phyloP scores from a whole-genome alignment of 2,113 vertebrate species.

The Marmota flaviventris region DNA sequence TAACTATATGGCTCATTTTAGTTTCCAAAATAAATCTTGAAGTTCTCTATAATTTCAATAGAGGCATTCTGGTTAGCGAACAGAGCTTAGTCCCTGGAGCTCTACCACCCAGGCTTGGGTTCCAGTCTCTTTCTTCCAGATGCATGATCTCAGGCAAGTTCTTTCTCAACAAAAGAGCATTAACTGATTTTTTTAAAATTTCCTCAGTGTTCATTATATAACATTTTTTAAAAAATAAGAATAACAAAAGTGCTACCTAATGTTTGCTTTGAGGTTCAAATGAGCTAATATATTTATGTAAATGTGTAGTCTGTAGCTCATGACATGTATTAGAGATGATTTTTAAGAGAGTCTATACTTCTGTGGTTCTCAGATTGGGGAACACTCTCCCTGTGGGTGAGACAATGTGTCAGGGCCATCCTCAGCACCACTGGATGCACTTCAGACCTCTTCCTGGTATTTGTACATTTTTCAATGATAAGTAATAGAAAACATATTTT shows the following conservation, averaged over 20 bases:
- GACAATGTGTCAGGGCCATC: background rate
- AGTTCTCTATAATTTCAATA: background rate
- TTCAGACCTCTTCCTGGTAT: background rate
- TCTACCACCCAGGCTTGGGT: background rate
- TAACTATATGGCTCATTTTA: background rate
- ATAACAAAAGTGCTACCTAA: background rate
- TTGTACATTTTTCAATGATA: background rate
- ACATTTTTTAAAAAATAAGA: background rate
- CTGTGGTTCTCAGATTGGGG: background rate
- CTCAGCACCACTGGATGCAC: fast-evolving
- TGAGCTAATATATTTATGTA: background rate
- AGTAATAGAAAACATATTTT: background rate
- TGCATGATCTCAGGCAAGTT: background rate
- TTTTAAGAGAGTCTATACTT: background rate
- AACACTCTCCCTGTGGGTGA: fast-evolving
- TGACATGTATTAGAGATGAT: background rate
- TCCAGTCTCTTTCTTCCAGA: background rate
- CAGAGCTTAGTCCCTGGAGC: background rate
- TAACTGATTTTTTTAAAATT: background rate
- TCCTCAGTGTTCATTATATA: too few species aligned
- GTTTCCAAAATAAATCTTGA: conserved; percentile 36
- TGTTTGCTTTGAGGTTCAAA: background rate
- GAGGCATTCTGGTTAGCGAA: background rate
- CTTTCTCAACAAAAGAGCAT: background rate
- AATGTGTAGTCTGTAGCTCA: background rate